These are phyloP conservation scores for Scatophagus argus DNA, from an alignment of 2,113 vertebrate species.

Conservation along the genomic window DNA sequence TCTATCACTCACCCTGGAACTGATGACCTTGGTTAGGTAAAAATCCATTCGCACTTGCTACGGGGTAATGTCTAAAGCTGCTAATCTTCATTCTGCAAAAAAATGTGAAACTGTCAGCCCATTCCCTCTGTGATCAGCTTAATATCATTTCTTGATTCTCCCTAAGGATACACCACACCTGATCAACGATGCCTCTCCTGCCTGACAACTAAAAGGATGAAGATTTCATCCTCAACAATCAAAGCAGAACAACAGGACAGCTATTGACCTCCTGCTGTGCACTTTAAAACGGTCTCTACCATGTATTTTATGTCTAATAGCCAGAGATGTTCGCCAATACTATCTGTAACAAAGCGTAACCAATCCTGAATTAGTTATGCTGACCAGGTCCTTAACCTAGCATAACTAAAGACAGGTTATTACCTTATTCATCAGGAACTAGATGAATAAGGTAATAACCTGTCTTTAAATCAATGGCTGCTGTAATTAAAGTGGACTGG, in stretches of 20 bases:
- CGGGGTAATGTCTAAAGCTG: constrained; percentile 44
- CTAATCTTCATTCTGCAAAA: constrained; percentile 51
- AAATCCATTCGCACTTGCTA: constrained; percentile 35
- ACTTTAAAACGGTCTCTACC: constrained; percentile 12
- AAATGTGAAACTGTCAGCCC: constrained; percentile 29
- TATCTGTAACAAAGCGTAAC: constrained; percentile 34
- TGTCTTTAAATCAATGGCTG: constrained; percentile 75
- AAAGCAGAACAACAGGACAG: constrained; percentile 39
- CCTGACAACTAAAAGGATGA: constrained; percentile 7
- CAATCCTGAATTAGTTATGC: constrained; percentile 60
- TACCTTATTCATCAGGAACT: constrained; percentile 27
- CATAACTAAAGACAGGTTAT: constrained; percentile 15
- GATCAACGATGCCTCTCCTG: background rate
- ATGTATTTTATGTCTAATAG: constrained; percentile 19
- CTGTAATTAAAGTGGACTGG: constrained; percentile 68
- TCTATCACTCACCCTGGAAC: constrained; percentile 25
- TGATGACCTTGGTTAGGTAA: constrained; percentile 44
- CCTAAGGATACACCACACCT: constrained; percentile 11
- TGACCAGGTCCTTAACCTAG: constrained; percentile 39
- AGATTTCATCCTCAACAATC: constrained; percentile 28
- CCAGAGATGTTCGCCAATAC: background rate
- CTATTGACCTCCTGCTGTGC: constrained; percentile 15
- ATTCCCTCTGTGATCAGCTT: constrained; percentile 35
- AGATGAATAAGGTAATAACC: constrained; percentile 72
- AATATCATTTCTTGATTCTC: constrained; percentile 36